Percentiles rank a stretch among this genome's conserved stretches.
Evolutionary conservation across 2,113 vertebrate species (phyloP).

Genomic region (Charadrius vociferus): DNA sequence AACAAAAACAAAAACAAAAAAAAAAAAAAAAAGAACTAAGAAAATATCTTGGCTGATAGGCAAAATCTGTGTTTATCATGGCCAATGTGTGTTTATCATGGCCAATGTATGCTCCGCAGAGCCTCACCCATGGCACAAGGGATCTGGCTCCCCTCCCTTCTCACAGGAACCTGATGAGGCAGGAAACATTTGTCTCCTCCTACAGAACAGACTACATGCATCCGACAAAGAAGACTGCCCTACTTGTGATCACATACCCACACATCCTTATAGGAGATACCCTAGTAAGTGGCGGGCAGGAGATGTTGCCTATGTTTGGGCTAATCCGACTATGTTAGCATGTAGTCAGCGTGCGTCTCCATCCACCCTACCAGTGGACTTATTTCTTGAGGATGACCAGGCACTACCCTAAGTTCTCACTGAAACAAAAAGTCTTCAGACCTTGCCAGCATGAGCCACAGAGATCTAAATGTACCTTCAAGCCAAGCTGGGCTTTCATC

Average conservation of each 20-base stretch:
- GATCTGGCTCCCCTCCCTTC: neutral
- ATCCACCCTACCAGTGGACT: neutral
- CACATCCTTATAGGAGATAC: neutral
- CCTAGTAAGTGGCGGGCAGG: neutral
- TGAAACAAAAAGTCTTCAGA: neutral
- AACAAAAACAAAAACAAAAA: too few relatives aligned
- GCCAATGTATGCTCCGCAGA: neutral
- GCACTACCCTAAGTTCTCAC: neutral
- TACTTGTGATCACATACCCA: neutral
- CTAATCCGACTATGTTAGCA: neutral
- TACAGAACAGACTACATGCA: neutral
- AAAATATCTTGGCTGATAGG: neutral
- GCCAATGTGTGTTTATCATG: neutral
- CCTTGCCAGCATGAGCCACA: neutral
- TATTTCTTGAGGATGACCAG: neutral
- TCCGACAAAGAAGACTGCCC: neutral
- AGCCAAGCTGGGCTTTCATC: slow-evolving; percentile 17
- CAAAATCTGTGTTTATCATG: neutral
- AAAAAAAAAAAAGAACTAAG: neutral
- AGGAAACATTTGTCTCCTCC: neutral
- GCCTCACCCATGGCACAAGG: neutral
- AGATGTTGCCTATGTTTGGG: neutral
- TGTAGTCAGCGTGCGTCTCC: neutral
- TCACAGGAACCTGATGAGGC: neutral
- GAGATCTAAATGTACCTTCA: neutral